Conservation (phyloP, 2,113 vertebrate species). For the Ranitomeya imitator region DNA sequence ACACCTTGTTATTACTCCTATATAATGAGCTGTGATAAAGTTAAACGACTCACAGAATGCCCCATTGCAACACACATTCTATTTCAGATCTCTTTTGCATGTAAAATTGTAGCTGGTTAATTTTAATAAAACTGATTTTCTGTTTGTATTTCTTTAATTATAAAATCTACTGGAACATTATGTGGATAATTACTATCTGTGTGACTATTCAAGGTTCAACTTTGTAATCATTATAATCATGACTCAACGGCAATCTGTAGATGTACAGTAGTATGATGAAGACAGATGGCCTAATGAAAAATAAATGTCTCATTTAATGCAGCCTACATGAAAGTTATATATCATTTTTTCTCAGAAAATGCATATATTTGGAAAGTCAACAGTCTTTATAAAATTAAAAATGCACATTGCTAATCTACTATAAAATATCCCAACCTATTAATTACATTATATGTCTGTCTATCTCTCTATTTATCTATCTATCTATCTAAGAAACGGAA, state of each 20-base stretch:
- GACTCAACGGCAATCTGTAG: slow-evolving; percentile 42
- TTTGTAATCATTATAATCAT: slow-evolving; percentile 39
- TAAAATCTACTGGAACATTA: not conserved
- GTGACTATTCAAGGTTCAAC: not conserved
- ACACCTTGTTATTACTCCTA: no score
- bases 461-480: not conserved
- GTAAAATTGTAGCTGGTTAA: not conserved
- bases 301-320: slow-evolving; percentile 45
- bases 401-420: not conserved
- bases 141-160: slow-evolving; percentile 22
- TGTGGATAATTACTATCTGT: not conserved
- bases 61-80: no score
- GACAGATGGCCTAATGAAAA: slow-evolving; percentile 48
- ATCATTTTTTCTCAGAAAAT: not conserved
- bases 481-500: no score
- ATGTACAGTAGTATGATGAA: slow-evolving; percentile 20
- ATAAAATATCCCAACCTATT: not conserved
- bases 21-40: no score
- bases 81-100: not conserved
- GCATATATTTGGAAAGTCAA: not conserved
- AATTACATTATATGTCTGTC: not conserved
- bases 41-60: no score
- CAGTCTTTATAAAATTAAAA: not conserved
- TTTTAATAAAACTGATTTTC: not conserved
- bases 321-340: slow-evolving; percentile 19